phyloP scores from a whole-genome alignment of 2,797 vertebrate genomes.

The Sciurus vulgaris region DNA sequence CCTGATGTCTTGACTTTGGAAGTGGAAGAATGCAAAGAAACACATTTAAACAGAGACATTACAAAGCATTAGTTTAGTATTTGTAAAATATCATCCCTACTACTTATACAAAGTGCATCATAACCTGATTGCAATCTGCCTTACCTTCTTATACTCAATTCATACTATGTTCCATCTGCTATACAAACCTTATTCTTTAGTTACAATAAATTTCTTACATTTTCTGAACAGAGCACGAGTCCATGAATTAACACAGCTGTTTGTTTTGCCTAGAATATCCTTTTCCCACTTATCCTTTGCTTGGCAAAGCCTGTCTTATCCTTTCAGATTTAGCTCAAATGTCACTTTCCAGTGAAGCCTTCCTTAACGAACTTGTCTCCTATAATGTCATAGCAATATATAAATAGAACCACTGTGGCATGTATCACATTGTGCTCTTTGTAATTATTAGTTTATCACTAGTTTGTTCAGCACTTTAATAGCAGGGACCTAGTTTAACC shows the following conservation, averaged over 20 bases:
- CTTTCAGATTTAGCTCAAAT: slow-evolving; percentile 63
- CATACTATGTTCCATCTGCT: background rate
- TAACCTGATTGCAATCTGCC: background rate
- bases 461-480: background rate
- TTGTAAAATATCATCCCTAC: slow-evolving; percentile 6
- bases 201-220: background rate
- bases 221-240: slow-evolving; percentile 33
- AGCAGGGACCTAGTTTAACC: background rate
- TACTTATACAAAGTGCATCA: background rate
- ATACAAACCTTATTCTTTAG: slow-evolving; percentile 20
- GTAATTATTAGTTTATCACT: background rate
- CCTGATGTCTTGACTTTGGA: background rate
- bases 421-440: background rate
- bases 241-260: slow-evolving; percentile 52
- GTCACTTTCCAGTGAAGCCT: slow-evolving; percentile 1
- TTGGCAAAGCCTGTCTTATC: slow-evolving; percentile 45
- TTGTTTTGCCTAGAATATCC: slow-evolving; percentile 55
- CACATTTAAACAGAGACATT: background rate
- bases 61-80: background rate
- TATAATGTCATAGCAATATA: background rate
- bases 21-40: slow-evolving; percentile 28
- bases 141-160: background rate
- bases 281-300: slow-evolving; percentile 25
- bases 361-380: background rate
- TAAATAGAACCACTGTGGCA: background rate